These are phyloP conservation scores for Picathartes gymnocephalus DNA, from an alignment of 2,113 vertebrate species.

Conservation along the genomic window DNA sequence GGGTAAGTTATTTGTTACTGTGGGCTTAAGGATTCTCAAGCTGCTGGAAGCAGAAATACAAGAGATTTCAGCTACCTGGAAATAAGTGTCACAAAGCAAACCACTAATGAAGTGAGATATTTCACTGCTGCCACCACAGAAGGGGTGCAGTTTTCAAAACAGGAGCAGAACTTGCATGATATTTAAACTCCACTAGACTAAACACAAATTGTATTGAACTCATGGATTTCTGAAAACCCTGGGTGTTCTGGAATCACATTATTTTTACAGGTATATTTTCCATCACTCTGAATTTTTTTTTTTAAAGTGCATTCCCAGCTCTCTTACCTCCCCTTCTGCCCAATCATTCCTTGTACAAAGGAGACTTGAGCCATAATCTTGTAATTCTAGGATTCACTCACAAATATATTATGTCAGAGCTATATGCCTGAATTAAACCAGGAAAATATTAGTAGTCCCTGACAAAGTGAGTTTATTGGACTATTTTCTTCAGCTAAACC, in stretches of 20 bases:
- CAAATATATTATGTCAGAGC: neutral
- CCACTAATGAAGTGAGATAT: fast-evolving
- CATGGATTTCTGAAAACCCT: neutral
- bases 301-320: neutral
- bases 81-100: neutral
- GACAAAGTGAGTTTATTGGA: neutral
- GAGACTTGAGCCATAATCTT: neutral
- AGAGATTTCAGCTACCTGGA: neutral
- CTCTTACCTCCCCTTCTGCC: neutral
- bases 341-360: neutral
- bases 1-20: neutral
- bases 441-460: neutral
- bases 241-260: neutral
- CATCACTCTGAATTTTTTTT: neutral
- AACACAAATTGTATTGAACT: neutral
- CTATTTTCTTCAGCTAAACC: neutral
- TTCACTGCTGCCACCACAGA: neutral
- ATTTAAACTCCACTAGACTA: neutral
- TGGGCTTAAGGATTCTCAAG: neutral
- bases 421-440: neutral
- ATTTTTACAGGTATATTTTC: neutral
- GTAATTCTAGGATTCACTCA: neutral
- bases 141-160: neutral
- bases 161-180: neutral
- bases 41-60: neutral